Conservation (phyloP, 2,113 vertebrate genomes). For the Leptocoma aspasia region DNA sequence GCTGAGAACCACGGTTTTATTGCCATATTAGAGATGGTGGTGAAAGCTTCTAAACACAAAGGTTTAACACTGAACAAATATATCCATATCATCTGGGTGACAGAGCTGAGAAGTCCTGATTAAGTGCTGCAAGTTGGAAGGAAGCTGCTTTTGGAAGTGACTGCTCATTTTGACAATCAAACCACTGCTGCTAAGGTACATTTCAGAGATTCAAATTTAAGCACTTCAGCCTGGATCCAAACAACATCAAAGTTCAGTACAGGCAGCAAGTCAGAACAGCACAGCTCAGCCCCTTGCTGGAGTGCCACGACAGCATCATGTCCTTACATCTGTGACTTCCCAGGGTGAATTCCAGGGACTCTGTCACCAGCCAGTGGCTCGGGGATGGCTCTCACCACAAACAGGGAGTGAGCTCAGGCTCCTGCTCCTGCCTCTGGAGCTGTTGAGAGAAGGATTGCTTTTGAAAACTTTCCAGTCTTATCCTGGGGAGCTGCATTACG, state of each 20-base stretch:
- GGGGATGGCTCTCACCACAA: not conserved
- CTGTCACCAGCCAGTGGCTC: not conserved
- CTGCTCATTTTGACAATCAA: not conserved
- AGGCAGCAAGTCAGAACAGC: not conserved
- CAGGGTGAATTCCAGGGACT: not conserved
- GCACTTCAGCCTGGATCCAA: not conserved
- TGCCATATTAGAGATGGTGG: not conserved
- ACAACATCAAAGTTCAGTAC: not conserved
- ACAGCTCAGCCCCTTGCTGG: not conserved
- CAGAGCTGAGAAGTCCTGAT: not conserved
- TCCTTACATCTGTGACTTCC: not conserved
- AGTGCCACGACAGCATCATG: fast-evolving
- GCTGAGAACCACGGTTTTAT: not conserved
- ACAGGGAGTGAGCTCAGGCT: not conserved
- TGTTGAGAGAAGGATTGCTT: constrained; percentile 4
- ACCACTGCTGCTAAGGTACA: not conserved
- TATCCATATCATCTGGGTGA: not conserved
- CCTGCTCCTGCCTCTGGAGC: not conserved
- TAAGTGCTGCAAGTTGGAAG: not conserved
- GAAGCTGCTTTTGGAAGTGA: not conserved
- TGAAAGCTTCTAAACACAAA: not conserved
- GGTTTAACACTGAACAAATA: not conserved
- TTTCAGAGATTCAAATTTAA: not conserved
- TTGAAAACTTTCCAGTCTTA: constrained; percentile 11
- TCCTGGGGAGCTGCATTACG: not conserved